Percentiles rank a stretch among this genome's conserved stretches.
phyloP scores from a whole-genome alignment of 1,140 invertebrate species.

The Meloidogyne chitwoodi region DNA sequence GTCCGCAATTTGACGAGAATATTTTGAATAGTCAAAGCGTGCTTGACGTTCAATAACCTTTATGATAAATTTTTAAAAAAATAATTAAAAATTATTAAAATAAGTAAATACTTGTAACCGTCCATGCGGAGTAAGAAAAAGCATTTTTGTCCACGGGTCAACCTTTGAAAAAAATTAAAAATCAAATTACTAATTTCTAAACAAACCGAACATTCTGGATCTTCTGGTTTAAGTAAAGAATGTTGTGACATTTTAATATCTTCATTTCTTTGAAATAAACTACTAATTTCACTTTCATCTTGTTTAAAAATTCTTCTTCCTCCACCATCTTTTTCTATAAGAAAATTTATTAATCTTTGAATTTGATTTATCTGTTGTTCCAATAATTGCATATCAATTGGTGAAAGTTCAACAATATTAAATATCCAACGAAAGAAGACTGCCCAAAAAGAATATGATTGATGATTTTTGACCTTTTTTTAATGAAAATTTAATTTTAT shows the following conservation, averaged over 20 bases:
- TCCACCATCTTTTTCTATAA: not conserved
- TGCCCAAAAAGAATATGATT: not conserved
- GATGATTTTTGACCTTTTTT: not conserved
- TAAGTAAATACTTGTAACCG: constrained; percentile 15
- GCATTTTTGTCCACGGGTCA: constrained; percentile 32
- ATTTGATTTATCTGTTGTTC: constrained; percentile 2
- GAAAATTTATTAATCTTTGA: not conserved
- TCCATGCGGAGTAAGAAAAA: constrained; percentile 27
- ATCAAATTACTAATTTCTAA: not conserved
- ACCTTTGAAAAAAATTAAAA: not conserved
- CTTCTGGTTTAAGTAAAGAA: constrained; percentile 9
- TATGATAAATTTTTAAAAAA: not conserved
- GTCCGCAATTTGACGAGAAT: constrained; percentile 25
- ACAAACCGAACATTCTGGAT: constrained; percentile 21
- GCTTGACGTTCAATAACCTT: constrained; percentile 27
- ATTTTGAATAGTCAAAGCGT: constrained; percentile 21
- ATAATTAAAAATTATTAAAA: not conserved
- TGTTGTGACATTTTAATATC: not conserved
- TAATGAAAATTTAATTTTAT: not conserved
- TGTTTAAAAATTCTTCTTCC: not conserved
- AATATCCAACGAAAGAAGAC: not conserved
- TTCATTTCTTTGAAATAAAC: not conserved
- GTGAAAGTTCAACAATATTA: not conserved
- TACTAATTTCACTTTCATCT: not conserved
- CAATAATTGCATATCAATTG: constrained; percentile 10